phyloP scores from a whole-genome alignment of 2,888 invertebrate genomes.

The Meiosimyza decipiens region DNA sequence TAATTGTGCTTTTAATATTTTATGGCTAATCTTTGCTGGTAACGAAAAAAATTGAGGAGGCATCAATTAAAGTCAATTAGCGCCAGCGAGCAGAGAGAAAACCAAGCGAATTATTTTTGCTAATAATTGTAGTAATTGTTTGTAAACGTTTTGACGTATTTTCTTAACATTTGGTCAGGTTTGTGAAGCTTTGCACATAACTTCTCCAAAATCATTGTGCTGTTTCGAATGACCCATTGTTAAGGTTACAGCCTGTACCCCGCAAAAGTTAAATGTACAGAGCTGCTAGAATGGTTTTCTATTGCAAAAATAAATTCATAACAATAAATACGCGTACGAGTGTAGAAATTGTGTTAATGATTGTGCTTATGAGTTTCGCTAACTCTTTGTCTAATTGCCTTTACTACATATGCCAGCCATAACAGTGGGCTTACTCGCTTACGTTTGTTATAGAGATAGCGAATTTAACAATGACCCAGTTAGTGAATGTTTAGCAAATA shows the following conservation, averaged over 20 bases:
- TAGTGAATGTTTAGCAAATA: slow-evolving; percentile 7
- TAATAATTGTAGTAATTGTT: slow-evolving; percentile 51
- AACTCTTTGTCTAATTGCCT: not conserved
- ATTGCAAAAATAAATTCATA: too few relatives aligned
- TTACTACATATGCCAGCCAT: too few relatives aligned
- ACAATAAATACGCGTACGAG: slow-evolving; percentile 13
- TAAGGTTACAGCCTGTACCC: too few relatives aligned
- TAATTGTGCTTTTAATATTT: too few relatives aligned
- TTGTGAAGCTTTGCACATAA: not conserved
- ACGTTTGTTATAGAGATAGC: not conserved
- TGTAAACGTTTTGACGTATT: slow-evolving; percentile 45
- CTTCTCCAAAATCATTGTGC: too few relatives aligned
- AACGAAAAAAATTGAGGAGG: too few relatives aligned
- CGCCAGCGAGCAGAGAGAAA: not conserved
- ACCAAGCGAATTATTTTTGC: slow-evolving; percentile 36
- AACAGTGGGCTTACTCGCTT: not conserved
- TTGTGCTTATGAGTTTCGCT: slow-evolving; percentile 17
- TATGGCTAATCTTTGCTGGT: too few relatives aligned
- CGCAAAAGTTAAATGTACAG: too few relatives aligned
- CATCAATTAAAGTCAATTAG: slow-evolving; percentile 30
- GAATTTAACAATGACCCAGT: slow-evolving; percentile 26
- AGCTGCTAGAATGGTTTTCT: not conserved
- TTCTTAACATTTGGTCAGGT: too few relatives aligned
- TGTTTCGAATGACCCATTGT: too few relatives aligned
- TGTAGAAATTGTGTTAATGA: slow-evolving; percentile 43